Base-by-base conservation (phyloP, 2,113 vertebrate species). In the Mohoua ochrocephala region DNA sequence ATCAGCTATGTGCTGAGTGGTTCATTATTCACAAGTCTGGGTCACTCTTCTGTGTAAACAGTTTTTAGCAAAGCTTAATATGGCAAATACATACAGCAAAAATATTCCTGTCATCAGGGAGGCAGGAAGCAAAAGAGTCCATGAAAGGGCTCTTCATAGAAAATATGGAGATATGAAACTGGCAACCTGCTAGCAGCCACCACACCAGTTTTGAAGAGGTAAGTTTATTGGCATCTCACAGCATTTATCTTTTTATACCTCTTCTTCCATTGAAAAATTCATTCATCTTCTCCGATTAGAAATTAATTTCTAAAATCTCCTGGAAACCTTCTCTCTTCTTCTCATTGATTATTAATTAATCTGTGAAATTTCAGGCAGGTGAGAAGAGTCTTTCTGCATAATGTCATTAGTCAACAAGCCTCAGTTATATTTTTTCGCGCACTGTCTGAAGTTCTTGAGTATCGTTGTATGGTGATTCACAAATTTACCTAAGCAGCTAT, bases 311-410 rank as follows among this genome's bases (percentile, higher is more conserved):
- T 76, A 64, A 26, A 76, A 64, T 84, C 49, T 76, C 45, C 49
- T 92, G 59, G 44, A 79, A 89, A 76, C 6, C 2, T 13, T 49
- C 24, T 89, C 37, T 61, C 17, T 74, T 92, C 27, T 83, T 75
- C 33, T 93, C n/a, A 85, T 65, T 87, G 87, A 77, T 90, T 95
- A 87, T 64, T 93, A 89, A 94, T 85, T 89, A 84, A 91, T 56
- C 67, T 84, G 11, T 80, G 59, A 87, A 47, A 89, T 91, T 93
- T 91, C 75, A 85, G 42, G 21, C 20, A 84, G 59, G 15, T 22
- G 37, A 76, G 49, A 84, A 60, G 3, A 84, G 21, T 65, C 17
- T 89, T 89, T 73, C 49, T 89, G 49, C 50, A 69, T 75, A 85
- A 82, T 75, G 47, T 60, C 70, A 76, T 87, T 87, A 75, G 30